phyloP scores from a whole-genome alignment of 1,140 invertebrate species.

The Apis laboriosa region DNA sequence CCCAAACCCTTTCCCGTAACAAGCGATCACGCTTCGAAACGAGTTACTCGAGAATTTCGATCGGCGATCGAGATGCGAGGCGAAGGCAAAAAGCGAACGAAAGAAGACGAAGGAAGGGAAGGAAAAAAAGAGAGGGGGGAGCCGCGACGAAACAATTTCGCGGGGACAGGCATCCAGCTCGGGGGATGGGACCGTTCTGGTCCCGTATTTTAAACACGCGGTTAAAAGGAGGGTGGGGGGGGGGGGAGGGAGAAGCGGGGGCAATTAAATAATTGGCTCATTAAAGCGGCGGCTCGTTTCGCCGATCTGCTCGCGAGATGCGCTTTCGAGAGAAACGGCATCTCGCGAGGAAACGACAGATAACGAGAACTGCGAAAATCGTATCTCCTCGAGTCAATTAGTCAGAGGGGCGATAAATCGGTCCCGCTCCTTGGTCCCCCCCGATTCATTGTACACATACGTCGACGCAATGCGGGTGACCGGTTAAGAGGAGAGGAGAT shows the following conservation, averaged over 20 bases:
- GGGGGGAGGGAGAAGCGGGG: not conserved
- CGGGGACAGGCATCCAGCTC: not conserved
- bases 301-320: conserved; percentile 34
- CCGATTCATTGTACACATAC: conserved; percentile 40
- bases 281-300: conserved; percentile 64
- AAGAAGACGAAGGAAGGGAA: no score
- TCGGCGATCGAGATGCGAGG: not conserved
- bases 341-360: conserved; percentile 28
- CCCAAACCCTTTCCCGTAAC: not conserved
- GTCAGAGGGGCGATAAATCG: conserved; percentile 69
- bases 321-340: conserved; percentile 39
- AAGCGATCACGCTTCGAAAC: not conserved
- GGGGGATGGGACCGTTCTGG: not conserved
- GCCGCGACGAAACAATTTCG: conserved; percentile 29
- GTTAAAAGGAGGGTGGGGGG: not conserved
- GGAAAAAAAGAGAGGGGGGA: not conserved
- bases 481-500: not conserved
- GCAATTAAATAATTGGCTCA: conserved; percentile 73
- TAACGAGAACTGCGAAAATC: conserved; percentile 54
- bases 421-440: not conserved
- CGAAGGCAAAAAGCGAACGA: no score
- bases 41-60: conserved; percentile 11
- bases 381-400: conserved; percentile 69
- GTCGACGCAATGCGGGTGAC: not conserved
- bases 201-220: conserved; percentile 19